Base-by-base conservation (phyloP, 2,888 invertebrate genomes). In the Ormyrus thymus region DNA sequence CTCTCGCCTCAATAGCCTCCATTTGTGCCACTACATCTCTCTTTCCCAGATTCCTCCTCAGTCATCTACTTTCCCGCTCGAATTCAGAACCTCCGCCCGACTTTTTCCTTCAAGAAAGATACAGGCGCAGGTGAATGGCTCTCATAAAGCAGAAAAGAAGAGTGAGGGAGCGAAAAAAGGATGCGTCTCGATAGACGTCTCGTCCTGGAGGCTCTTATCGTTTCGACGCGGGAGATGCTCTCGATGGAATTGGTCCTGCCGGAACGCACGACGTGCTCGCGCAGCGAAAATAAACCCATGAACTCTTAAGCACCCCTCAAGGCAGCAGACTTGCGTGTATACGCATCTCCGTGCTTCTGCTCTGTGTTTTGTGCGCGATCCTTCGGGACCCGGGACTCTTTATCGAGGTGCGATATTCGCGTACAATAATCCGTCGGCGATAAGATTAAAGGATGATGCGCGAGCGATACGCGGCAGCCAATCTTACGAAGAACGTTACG, bases 201-300 rank as follows among this genome's bases (percentile, higher is more conserved):
- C 29, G 29, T 29, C 1, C 56, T n/a, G 4, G 29, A 29, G 7
- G 51, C 43, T 53, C 48, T 61, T 72, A 66, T 77, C 53, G 61
- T 7, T 43, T 29, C 48, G 8, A 29, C 29, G 8, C 8, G 46
- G 56, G 29, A 56, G 62, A 61, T 55, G 64, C 77, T 66, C 55
- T 78, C 13, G 69, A 64, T 6, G 56, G 69, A 78, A 74, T 74
- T 74, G 58, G 48, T 50, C 61, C 53, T 65, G 6, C 58, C 51
- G n/a, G 43, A 71, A 75, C 9, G 48, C 15, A 46, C 50, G 29
- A 15, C 53, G 8, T 56, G 15, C 15, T 6, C 61, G 45, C 43
- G 29, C 53, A 62, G 64, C 48, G 15, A 70, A 64, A 61, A 70
- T 70, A 65, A 70, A 64, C 56, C 50, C 48, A 65, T 58, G 48